Evolutionary conservation across 2,113 vertebrate species (phyloP).

Genomic region (Anolis carolinensis): DNA sequence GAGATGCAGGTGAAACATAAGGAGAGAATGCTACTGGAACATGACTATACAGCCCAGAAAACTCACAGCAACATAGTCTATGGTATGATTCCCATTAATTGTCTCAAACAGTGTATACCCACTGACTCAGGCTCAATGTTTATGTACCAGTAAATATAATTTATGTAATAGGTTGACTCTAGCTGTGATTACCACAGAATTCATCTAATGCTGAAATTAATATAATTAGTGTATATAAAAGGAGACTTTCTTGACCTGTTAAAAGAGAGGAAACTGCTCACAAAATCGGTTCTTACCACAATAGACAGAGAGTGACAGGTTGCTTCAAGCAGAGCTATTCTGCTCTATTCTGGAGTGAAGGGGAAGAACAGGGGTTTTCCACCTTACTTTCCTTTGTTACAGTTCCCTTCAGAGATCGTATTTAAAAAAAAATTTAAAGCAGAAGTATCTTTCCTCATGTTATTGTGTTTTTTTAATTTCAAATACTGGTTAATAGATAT

Average conservation of each 20-base stretch:
- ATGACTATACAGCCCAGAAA: no score
- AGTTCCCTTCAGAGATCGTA: neutral
- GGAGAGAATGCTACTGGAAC: no score
- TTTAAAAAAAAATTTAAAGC: slow-evolving; percentile 6
- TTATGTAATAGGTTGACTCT: neutral
- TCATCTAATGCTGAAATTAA: neutral
- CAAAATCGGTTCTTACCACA: neutral
- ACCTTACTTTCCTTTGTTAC: neutral
- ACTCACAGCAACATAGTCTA: no score
- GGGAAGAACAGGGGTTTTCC: slow-evolving; percentile 21
- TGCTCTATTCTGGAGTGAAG: neutral
- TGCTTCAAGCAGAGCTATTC: neutral
- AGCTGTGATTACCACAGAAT: neutral
- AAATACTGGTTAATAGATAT: neutral
- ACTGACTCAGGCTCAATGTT: no score
- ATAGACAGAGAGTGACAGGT: neutral
- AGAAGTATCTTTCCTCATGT: neutral
- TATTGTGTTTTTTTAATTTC: neutral
- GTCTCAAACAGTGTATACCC: no score
- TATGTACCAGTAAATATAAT: no score
- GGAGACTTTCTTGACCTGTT: neutral
- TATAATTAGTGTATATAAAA: neutral
- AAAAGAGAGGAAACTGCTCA: neutral
- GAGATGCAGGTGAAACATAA: no score
- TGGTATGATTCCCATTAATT: no score